These are phyloP conservation scores for Medauroidea extradentata DNA, from an alignment of 1,140 invertebrate species.

Conservation along the genomic window DNA sequence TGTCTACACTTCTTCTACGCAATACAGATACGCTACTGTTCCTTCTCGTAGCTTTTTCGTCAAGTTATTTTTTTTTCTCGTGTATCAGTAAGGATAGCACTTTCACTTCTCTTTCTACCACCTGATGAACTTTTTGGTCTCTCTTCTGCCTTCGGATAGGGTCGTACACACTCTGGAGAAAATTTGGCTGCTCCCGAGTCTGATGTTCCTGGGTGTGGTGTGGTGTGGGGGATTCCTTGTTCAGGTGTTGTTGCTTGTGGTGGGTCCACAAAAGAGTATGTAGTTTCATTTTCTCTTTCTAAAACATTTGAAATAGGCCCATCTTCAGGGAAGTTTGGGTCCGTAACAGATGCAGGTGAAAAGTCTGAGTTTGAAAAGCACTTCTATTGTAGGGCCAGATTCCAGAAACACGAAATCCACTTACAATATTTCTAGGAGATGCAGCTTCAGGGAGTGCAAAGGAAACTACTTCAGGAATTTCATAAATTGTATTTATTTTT, in stretches of 20 bases:
- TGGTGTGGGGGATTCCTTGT: not conserved
- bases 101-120: not conserved
- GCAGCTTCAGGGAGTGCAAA: conserved; percentile 24
- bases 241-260: not conserved
- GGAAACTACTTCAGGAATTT: conserved; percentile 30
- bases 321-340: conserved; percentile 20
- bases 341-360: conserved; percentile 33
- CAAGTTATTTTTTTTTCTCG: not conserved
- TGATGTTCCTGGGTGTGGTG: not conserved
- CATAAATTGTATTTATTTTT: conserved; percentile 32
- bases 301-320: not conserved
- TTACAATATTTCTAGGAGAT: conserved; percentile 34
- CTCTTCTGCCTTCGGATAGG: not conserved
- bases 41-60: too few species aligned
- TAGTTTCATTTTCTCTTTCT: not conserved
- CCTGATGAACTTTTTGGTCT: not conserved
- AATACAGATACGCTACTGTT: not conserved
- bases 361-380: conserved; percentile 35
- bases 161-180: not conserved
- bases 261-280: not conserved
- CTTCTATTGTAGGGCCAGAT: conserved; percentile 29
- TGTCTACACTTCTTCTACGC: not conserved
- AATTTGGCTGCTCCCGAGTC: not conserved
- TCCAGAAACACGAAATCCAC: conserved; percentile 26
- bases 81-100: not conserved